These are phyloP conservation scores for Galeopsomyia nigrocyanea DNA, from an alignment of 2,888 invertebrate genomes.

Conservation along the genomic window DNA sequence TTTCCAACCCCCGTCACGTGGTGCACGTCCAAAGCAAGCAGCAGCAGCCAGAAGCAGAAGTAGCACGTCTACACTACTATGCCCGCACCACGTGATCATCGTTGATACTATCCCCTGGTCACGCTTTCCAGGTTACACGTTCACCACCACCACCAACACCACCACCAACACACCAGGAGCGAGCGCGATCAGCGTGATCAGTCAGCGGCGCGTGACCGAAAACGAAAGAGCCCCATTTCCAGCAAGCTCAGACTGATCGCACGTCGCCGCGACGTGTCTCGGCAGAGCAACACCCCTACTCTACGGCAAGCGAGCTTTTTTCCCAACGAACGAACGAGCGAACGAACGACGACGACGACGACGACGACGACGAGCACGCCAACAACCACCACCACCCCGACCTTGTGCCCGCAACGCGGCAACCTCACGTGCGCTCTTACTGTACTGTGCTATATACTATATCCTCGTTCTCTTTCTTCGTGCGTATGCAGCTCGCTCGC, in stretches of 20 bases:
- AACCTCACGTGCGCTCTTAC: too few relatives aligned
- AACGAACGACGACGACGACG: neutral
- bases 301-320: constrained; percentile 30
- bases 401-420: neutral
- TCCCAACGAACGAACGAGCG: constrained; percentile 1
- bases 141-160: constrained; percentile 49
- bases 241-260: constrained; percentile 26
- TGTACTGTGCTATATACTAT: too few relatives aligned
- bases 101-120: constrained; percentile 51
- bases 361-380: neutral
- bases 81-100: constrained; percentile 53
- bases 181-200: constrained; percentile 40
- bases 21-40: constrained; percentile 33
- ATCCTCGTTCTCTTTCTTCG: too few relatives aligned
- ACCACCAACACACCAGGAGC: constrained; percentile 47
- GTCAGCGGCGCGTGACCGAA: constrained; percentile 50
- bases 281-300: neutral
- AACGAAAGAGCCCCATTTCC: constrained; percentile 51
- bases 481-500: too few relatives aligned
- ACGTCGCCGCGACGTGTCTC: constrained; percentile 3
- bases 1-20: constrained; percentile 61
- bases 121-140: constrained; percentile 59
- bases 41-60: neutral
- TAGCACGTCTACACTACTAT: neutral
- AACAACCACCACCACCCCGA: neutral